Base-by-base conservation (phyloP, 2,113 vertebrate genomes). In the Apteryx mantelli region DNA sequence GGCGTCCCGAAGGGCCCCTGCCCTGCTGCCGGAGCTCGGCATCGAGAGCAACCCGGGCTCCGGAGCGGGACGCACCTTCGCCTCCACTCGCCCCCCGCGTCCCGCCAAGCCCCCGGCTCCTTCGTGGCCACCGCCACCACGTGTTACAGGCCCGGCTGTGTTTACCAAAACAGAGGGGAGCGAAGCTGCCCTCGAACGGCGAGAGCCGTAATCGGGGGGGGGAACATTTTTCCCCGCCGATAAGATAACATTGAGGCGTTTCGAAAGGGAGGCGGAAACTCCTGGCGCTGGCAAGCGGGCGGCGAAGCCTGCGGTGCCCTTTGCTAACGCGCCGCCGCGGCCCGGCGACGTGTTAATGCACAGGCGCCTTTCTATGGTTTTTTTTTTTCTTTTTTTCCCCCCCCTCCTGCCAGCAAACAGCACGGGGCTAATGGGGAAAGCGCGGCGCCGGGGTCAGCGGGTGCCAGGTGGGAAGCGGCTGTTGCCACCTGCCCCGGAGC, bases 211-310 rank as follows among this genome's bases (percentile, higher is more conserved):
- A 48, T 88, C 69, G 36, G 36, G 7, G 20, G 81, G 91, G 95
- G 88, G 82, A 94, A 36, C 63, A 7, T 86, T 92, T 79, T 91
- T 88, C 89, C 68, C 61, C 84, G 9, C 40, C 0, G 97, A 97
- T 97, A 97, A 97, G 97, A 97, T 97, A 97, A 96, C 97, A 95
- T 97, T 94, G 95, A 96, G 71, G 53, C 1, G 0, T 91, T 97
- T 86, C 74, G 46, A 86, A 94, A 82, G 58, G 82, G 89, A 97
- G 65, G 88, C 76, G 92, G 91, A 84, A 94, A 88, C 79, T 91
- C 91, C 94, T 91, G 92, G 93, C 0, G 76, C 95, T 88, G 91
- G 28, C 19, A 89, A 96, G 93, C 96, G 87, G 12, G 6, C 1
- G 3, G 55, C 4, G 2, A 63, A 96, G 86, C 68, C 60, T 26